Conservation (phyloP, 2,888 invertebrate species). For the Orthonychiurus folsomi region DNA sequence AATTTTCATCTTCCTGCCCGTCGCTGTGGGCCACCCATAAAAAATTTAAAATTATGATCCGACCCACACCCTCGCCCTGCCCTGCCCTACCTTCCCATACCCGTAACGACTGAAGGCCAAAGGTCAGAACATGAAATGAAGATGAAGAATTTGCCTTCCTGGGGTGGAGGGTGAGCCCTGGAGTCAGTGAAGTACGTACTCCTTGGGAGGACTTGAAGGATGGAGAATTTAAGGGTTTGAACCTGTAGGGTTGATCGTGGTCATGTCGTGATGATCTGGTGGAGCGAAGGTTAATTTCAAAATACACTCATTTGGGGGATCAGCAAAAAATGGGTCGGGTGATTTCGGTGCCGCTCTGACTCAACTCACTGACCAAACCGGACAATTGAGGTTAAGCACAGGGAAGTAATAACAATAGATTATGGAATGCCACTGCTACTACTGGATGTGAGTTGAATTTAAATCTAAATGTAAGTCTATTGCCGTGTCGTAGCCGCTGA, state of each 20-base stretch:
- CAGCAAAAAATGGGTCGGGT: neutral
- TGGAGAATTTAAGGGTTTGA: neutral
- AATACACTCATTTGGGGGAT: neutral
- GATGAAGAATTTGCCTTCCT: constrained; percentile 7
- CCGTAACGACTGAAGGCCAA: neutral
- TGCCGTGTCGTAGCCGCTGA: neutral
- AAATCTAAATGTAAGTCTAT: neutral
- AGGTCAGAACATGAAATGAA: constrained; percentile 7
- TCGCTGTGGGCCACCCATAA: constrained; percentile 9
- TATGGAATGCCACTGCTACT: neutral
- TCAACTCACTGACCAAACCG: neutral
- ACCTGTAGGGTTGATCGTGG: neutral
- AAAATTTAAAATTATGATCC: constrained; percentile 8
- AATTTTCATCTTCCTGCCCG: neutral
- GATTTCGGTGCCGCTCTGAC: neutral
- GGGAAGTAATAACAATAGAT: constrained; percentile 2
- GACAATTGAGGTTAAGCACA: neutral
- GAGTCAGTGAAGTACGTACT: no score
- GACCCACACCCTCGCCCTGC: constrained; percentile 7
- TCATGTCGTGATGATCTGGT: neutral
- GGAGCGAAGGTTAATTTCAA: neutral
- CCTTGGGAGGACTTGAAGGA: neutral
- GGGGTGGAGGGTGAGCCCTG: no score
- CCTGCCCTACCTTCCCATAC: neutral
- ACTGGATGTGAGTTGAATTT: neutral